Conservation (phyloP, 2,113 vertebrate species). For the Notothenia coriiceps region DNA sequence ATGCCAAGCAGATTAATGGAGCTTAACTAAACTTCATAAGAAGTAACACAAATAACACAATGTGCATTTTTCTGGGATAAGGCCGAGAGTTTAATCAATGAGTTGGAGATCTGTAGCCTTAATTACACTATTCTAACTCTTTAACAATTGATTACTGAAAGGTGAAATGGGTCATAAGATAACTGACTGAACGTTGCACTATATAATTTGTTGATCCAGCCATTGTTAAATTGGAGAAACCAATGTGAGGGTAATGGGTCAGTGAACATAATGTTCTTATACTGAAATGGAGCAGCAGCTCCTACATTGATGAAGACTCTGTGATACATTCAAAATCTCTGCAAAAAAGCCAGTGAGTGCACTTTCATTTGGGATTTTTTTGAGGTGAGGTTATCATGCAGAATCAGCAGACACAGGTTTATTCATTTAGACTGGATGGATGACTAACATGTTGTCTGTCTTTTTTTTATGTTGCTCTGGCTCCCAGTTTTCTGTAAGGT, state of each 20-base stretch:
- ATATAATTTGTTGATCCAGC: background rate
- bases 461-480: constrained; percentile 5
- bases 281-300: background rate
- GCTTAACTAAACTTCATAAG: background rate
- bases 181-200: background rate
- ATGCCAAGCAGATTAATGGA: background rate
- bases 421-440: constrained; percentile 6
- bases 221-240: background rate
- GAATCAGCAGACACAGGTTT: constrained; percentile 24
- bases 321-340: background rate
- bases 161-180: background rate
- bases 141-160: background rate
- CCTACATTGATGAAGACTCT: background rate
- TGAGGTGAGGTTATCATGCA: background rate
- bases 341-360: background rate
- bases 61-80: background rate
- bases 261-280: background rate
- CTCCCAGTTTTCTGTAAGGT: background rate
- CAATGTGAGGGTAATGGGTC: background rate
- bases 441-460: background rate
- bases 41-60: background rate
- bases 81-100: background rate
- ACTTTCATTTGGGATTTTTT: background rate
- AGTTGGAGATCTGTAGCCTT: no score
- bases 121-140: background rate